Evolutionary conservation across 1,140 invertebrate species (phyloP), one percentile per base, ranked within the genome.

Genomic region (Onthophagus taurus): DNA sequence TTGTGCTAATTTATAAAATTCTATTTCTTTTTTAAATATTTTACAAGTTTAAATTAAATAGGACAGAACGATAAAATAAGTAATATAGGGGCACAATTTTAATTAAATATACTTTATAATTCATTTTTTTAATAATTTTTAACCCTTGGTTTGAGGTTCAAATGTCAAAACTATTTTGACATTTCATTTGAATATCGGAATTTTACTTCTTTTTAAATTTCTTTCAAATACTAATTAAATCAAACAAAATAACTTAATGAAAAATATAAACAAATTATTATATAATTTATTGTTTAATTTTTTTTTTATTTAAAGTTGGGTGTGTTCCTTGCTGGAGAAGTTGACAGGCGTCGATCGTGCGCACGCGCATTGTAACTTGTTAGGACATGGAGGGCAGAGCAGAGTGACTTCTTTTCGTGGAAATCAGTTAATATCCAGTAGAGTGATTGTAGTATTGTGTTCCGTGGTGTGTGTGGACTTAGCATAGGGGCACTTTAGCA

Each of bases 401-500:
- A 16, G 29, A 41, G 21, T 41, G 24, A 29, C 17, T 41, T 24
- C 29, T 41, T 41, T 41, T 29, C 12, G 16, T 23, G 12, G 12
- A 41, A 9, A 26, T 16, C 17, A 29, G 38, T 41, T 21, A 41
- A 41, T 41, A 26, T 41, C 23, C 21, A 26, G 38, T 24, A 41
- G 29, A 41, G 8, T 29, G 29, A 26, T 41, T 26, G 38, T 41
- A 24, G 29, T 16, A 26, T 41, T 26, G 38, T 41, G 38, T 6
- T 17, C 11, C 18, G 29, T 26, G 12, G 11, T 18, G 17, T 16
- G 24, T 11, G 29, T 11, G 12, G 24, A 21, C n/a, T 16, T 41
- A 41, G 38, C 29, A 23, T 41, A 41, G 38, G 21, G 11, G 24
- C 16, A 29, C 24, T 6, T 41, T 23, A 11, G 18, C 38, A 41